Evolutionary conservation across 2,888 invertebrate species (phyloP), one percentile per base, ranked within the genome.

Genomic region (Tiliacea citrago): DNA sequence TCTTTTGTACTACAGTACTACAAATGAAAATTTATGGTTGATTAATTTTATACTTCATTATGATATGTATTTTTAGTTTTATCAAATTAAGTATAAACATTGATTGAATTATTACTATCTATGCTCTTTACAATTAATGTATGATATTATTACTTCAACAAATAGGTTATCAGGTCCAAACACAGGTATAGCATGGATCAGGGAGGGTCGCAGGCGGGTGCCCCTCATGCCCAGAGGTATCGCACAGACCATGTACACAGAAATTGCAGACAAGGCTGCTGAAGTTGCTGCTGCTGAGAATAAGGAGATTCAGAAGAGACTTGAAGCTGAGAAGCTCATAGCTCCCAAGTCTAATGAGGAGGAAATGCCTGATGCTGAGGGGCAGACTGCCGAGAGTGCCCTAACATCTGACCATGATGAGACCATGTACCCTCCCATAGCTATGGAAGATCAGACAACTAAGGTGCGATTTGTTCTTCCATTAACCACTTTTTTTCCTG

Each of bases 161-260:
- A 75, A 71, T 70, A 97, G 97, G 90, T 95, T 98, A 89, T 97
- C 97, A 88, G 98, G 98, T 63, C 97, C 97, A 68, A 97, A 97
- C 91, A 97, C 97, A 77, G 96, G 97, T 77, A 96, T 97, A 87
- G 98, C 98, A 95, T 99, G 99, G 99, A 97, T 98, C 83, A 97
- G 98, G 86, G 99, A 99, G 94, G 99, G 99, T 21, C 97, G 99
- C 55, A 97, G 99, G 88, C 95, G 98, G 79, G 97, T 98, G 88
- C 99, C 99, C 4, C 95, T 99, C 65, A 96, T 99, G 95, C 98
- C 98, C 10, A 97, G 99, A 77, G 97, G 98, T n/a, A 97, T 98
- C 70, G 98, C 99, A 12, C 98, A 98, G 91, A 98, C 99, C 10
- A 98, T 98, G 57, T 98, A 98, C 91, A 98, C 98, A 77, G 97